Evolutionary conservation across 2,888 invertebrate species (phyloP), one percentile per base, ranked within the genome.

Genomic region (Plebejus argus): DNA sequence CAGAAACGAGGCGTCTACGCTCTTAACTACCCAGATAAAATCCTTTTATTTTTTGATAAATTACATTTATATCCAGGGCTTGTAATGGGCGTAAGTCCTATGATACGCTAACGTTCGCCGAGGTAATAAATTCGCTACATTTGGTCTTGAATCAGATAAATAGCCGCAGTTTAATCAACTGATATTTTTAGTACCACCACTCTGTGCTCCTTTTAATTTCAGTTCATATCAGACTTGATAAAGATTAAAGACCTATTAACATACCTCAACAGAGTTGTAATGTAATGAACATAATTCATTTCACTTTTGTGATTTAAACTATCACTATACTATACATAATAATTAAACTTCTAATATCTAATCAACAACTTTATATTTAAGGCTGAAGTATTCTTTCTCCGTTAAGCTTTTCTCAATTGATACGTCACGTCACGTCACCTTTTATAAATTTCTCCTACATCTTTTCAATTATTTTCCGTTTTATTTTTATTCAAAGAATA

Each of bases 111-210:
- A 45, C 72, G 28, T 49, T 53, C 53, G 28, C 15, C 49, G 49
- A 18, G 74, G 74, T 28, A 53, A 74, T 74, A 74, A 74, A 74
- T 74, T 74, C 28, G 28, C 74, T 28, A 28, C 74, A 74, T 74
- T 74, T 74, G 74, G 74, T 74, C 74, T 74, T 74, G 53, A 53
- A 74, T 74, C 74, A 74, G 74, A 74, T 74, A 72, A 72, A 72
- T 49, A 74, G 49, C 74, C 28, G 6, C 45, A 74, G 28, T 74
- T 74, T 74, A 74, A 74, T 74, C 74, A 74, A 74, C 74, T 53
- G 74, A 74, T 74, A 74, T 74, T 74, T 74, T 74, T 74, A 74
- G 74, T 74, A 74, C 53, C 8, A n/a, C 39, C 39, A 23, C 74
- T 74, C 74, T 1, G 20, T 72, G 45, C 53, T 7, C 28, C 74